Base-by-base conservation (phyloP, 2,888 invertebrate species). In the Steinernema scapterisci region DNA sequence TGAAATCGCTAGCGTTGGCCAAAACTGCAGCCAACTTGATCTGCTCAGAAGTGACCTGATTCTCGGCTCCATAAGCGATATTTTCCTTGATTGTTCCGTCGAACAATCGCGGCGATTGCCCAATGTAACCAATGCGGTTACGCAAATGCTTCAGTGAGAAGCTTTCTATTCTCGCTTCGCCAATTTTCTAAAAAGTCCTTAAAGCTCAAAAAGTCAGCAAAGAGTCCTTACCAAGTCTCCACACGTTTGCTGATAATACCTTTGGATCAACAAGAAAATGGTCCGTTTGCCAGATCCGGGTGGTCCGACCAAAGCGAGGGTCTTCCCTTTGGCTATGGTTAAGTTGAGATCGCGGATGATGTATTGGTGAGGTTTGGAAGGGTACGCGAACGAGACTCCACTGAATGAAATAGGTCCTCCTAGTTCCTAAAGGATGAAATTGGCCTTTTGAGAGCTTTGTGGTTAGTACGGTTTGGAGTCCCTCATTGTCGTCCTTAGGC, bases 61-160 rank as follows among this genome's bases (percentile, higher is more conserved):
- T 23, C 13, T 25, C 54, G 16, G 13, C 13, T 23, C 54, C 54
- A 54, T 54, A 54, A 19, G 25, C 25, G 23, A 54, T 21, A 21
- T 54, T 54, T 21, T 54, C 54, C 13, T 21, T 21, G 16, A 54
- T 54, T 54, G 54, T 54, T 54, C 54, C 54, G 54, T 13, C 7
- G 54, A 54, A 54, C 54, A 54, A 54, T 21, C 54, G 16, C 13
- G 54, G 25, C 21, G 25, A 54, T 25, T 54, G 54, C 5, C 54
- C 21, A 13, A 54, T 54, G 25, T 54, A 54, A 11, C 54, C 54
- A 23, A 25, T 54, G 21, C 25, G 54, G 13, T 54, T 3, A 5
- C 54, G 54, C 5, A 54, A 25, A 23, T 54, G 21, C 25, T 54
- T 54, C 21, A 54, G 6, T 2, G 54, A 16, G 13, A 54, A 19